Percentiles rank a stretch among this genome's conserved stretches.
Conservation (phyloP, 2,113 vertebrate species). For the Cephalopholis sonnerati region DNA sequence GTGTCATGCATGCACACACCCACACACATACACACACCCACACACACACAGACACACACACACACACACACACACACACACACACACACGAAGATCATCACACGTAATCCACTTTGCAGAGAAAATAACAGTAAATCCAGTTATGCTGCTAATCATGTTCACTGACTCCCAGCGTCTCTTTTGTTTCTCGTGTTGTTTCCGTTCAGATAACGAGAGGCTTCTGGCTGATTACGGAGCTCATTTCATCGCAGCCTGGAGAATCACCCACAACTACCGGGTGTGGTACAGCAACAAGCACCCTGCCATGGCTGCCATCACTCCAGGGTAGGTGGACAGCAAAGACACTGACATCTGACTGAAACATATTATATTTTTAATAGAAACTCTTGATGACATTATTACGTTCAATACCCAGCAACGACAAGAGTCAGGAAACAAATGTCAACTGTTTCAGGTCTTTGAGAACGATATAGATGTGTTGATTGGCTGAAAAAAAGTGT, state of each 20-base stretch:
- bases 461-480: background rate
- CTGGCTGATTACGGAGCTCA: slow-evolving; percentile 91
- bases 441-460: background rate
- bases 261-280: slow-evolving; percentile 95
- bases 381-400: too few species aligned
- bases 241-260: slow-evolving; percentile 93
- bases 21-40: too few species aligned
- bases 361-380: background rate
- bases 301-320: slow-evolving; percentile 90
- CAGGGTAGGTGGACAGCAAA: slow-evolving; percentile 85
- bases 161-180: background rate
- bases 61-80: too few species aligned
- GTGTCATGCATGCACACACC: background rate
- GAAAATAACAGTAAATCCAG: background rate
- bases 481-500: background rate
- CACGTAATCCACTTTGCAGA: background rate
- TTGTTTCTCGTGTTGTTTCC: background rate
- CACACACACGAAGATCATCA: too few species aligned
- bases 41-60: too few species aligned
- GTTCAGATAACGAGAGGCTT: slow-evolving; percentile 92
- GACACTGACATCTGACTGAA: background rate
- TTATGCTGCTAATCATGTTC: background rate
- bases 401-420: background rate
- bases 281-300: slow-evolving; percentile 97
- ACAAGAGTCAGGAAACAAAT: background rate